Evolutionary conservation across 1,140 invertebrate species (phyloP), one percentile per base, ranked within the genome.

Genomic region (Archivesica marissinica): DNA sequence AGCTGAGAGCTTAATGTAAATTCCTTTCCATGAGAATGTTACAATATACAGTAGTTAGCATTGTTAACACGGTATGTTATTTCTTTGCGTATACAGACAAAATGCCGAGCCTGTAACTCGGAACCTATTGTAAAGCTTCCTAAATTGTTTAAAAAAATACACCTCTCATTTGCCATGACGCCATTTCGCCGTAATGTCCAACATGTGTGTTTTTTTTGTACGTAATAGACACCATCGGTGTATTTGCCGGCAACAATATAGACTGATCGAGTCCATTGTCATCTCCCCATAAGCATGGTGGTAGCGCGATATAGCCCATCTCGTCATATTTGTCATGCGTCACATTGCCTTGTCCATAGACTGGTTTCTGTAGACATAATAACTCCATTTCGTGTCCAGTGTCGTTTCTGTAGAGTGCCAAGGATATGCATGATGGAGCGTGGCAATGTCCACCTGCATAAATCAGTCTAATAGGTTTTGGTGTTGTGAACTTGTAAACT

Each of bases 371-470:
- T 74, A 61, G 28, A 39, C 86, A 87, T 2, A 87, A 44, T 11
- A 83, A 38, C 41, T 87, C 86, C 86, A 87, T 87, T 13, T 87
- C 61, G 28, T 87, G 86, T 3, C 86, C 86, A 13, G 86, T 87
- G 41, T 87, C 86, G 64, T 87, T 87, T 13, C 86, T 47, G 52
- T 83, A 87, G 1, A 87, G 56, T 35, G 78, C 76, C 79, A 87
- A 72, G 11, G 86, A 79, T 25, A 87, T 87, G 33, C 86, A 87
- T 0, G 86, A 56, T 4, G 86, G 86, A 17, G 86, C 86, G 35
- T 87, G 86, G 35, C 86, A 87, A 64, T 87, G 86, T 28, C 86
- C 86, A 20, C 86, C 86, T 23, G 86, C 86, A 25, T 87, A 87
- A n/a, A 87, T 87, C 2, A 87, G 54, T 33, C 86, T 47, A 7